Evolutionary conservation across 2,113 vertebrate species (phyloP).

Genomic region (Muscicapa adusta): DNA sequence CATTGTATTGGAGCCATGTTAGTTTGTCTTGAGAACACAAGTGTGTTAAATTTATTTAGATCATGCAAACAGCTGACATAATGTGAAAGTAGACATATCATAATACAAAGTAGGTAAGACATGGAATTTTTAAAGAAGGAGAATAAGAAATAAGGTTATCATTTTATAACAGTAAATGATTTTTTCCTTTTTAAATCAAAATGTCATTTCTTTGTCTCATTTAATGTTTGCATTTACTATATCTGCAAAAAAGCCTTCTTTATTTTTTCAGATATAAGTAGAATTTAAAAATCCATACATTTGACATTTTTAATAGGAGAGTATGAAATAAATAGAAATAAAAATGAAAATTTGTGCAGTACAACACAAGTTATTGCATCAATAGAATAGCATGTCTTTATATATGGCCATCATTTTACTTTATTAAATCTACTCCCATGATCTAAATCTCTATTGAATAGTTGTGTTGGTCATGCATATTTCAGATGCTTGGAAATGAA

Average conservation of each 20-base stretch:
- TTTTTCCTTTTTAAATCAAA: not conserved
- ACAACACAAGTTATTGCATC: not conserved
- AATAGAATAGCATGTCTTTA: slow-evolving; percentile 5
- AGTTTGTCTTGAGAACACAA: not conserved
- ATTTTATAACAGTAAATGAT: not conserved
- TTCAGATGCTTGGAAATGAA: slow-evolving; percentile 20
- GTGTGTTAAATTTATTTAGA: not conserved
- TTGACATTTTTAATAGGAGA: not conserved
- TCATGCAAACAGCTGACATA: not conserved
- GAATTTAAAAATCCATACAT: not conserved
- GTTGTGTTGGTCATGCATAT: not conserved
- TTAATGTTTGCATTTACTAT: not conserved
- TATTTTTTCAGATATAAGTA: not conserved
- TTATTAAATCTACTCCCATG: slow-evolving; percentile 11
- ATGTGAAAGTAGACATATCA: not conserved
- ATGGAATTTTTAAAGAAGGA: not conserved
- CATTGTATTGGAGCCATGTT: not conserved
- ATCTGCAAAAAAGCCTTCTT: not conserved
- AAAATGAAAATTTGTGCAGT: slow-evolving; percentile 6
- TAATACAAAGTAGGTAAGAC: not conserved
- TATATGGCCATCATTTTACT: slow-evolving; percentile 8
- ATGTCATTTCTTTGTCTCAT: not conserved
- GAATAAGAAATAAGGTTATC: not conserved
- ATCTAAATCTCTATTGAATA: not conserved
- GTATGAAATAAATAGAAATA: slow-evolving; percentile 5